A percentile compares a stretch with the other conserved stretches of the same genome.
These are phyloP conservation scores for Anticlea derivata DNA, from an alignment of 2,888 invertebrate species.

Conservation along the genomic window DNA sequence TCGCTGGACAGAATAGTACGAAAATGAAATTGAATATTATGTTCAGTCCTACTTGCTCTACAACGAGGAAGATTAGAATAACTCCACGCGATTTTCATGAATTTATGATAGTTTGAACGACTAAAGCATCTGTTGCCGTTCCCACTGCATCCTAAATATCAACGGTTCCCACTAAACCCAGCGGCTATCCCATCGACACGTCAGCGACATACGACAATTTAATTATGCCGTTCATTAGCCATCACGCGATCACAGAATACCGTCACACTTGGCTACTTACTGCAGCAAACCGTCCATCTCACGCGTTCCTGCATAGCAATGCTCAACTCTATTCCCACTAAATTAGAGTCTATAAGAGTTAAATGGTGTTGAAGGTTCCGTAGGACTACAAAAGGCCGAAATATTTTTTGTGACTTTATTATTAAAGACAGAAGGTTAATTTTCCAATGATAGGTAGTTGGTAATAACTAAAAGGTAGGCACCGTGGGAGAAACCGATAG, in stretches of 20 bases:
- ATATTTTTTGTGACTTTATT: slow-evolving; percentile 2
- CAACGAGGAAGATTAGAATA: not conserved
- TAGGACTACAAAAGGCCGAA: slow-evolving; percentile 25
- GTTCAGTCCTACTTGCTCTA: too few species aligned
- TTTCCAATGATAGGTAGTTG: slow-evolving; percentile 13
- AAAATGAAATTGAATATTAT: too few species aligned
- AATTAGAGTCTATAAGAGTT: slow-evolving; percentile 5
- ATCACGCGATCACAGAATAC: slow-evolving; percentile 67
- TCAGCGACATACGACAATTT: slow-evolving; percentile 66
- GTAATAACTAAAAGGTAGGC: slow-evolving; percentile 34
- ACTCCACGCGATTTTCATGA: slow-evolving; percentile 1
- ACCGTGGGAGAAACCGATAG: slow-evolving; percentile 73
- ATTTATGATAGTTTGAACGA: slow-evolving; percentile 25
- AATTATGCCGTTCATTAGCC: slow-evolving; percentile 67
- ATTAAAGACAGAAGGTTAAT: slow-evolving; percentile 29
- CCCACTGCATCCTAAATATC: slow-evolving; percentile 22
- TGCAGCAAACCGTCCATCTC: slow-evolving; percentile 28
- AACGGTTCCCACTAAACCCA: slow-evolving; percentile 42
- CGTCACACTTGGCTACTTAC: slow-evolving; percentile 62
- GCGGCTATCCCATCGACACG: slow-evolving; percentile 49
- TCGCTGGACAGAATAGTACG: too few species aligned
- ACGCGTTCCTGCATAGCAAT: slow-evolving; percentile 16
- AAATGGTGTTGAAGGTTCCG: slow-evolving; percentile 18
- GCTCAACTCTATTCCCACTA: slow-evolving; percentile 22
- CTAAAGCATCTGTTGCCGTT: slow-evolving; percentile 24